Evolutionary conservation across 1,140 invertebrate genomes (phyloP), one percentile per base, ranked within the genome.

Genomic region (Euura lappo): DNA sequence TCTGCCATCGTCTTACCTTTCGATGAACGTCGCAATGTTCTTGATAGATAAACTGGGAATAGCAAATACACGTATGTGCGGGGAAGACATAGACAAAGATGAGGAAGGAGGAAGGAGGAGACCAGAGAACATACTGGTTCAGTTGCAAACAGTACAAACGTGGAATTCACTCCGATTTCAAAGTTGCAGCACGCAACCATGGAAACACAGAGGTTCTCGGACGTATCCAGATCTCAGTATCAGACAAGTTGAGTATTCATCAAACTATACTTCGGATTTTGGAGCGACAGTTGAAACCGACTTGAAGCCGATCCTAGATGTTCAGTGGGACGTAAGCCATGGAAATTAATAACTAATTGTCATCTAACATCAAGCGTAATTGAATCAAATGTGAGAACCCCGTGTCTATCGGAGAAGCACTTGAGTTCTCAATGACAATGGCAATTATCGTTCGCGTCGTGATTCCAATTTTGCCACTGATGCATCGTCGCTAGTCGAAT

Each of bases 391-490:
- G 8, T 6, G 51, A 60, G 51, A 60, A 60, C 51, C 51, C 51
- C 6, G 51, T 11, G 8, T 8, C 51, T 60, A 3, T n/a, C 2
- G 51, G 3, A n/a, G 51, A 4, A 60, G 10, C 51, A n/a, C 13
- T n/a, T 60, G 28, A 60, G 2, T n/a, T 60, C 51, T 60, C 51
- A 60, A 60, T 78, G 83, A 85, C 83, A 84, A 82, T 79, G 78
- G 78, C 81, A 83, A 84, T 85, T 85, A 83, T 80, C 78, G 82
- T 83, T 85, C 79, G 81, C 80, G 78, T 78, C 80, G 79, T 84
- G 85, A 86, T 85, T 85, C 84, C 82, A 83, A 84, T 83, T 84
- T 84, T 79, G 80, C 83, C 81, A 85, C 86, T 86, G 85, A 86
- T 80, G 84, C 84, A 78, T 81, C 80, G 80, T 80, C 79, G 77